Evolutionary conservation across 1,140 invertebrate species (phyloP), one percentile per base, ranked within the genome.

Genomic region (Pygmarrhopalites habei): DNA sequence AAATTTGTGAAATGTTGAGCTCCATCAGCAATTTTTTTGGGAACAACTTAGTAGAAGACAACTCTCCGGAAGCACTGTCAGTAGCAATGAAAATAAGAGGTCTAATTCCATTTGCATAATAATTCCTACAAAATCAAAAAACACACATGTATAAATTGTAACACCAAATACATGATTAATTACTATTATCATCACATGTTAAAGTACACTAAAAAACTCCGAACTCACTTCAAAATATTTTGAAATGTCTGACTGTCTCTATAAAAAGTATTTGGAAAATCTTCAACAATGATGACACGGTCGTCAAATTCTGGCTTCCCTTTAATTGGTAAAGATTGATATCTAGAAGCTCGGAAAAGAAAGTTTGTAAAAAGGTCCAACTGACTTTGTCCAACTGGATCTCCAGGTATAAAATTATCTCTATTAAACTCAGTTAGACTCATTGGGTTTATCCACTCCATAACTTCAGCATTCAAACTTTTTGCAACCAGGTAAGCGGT

Each of bases 371-470:
- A 70, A 3, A 63, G 14, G 43, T 67, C 65, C 2, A 55, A 29
- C 25, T 64, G 62, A 26, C 35, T 60, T 53, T 32, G 21, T 2
- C 64, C 58, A 19, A 43, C 35, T 4, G 65, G 49, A 30, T 68
- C 63, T 41, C 63, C 63, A 7, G 56, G 26, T 17, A 26, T 23
- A 30, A 26, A 2, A 47, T 26, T 29, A 17, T 63, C 23, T 30
- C 26, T 41, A 17, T 60, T 14, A 30, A 47, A 69, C 17, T 69
- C 14, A 15, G 60, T 65, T 25, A 67, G 35, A 7, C n/a, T 29
- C 30, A 62, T 43, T 19, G 66, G 66, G n/a, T 58, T 61, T 12
- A 60, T 56, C 69, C 69, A 71, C 29, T 71, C 69, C 35, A 49
- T 61, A 29, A 71, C 55, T 23, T 51, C 43, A 46, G 51, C 17